Evolutionary conservation across 2,113 vertebrate genomes (phyloP).

Genomic region (Gallinago jamesoni): DNA sequence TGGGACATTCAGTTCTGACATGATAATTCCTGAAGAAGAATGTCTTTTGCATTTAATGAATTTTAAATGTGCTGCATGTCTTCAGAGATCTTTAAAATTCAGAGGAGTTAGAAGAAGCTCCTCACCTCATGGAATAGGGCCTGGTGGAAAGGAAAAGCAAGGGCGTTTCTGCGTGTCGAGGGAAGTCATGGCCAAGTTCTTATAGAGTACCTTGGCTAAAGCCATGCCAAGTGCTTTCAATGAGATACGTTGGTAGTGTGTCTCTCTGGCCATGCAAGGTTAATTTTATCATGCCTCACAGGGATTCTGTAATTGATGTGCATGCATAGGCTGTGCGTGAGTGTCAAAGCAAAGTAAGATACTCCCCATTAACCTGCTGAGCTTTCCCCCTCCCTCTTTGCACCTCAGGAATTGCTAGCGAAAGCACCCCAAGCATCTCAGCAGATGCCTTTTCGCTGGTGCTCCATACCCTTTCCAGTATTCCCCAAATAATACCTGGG

Average conservation of each 20-base stretch:
- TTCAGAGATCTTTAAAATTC: constrained; percentile 41
- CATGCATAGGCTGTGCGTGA: not conserved
- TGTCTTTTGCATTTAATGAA: constrained; percentile 50
- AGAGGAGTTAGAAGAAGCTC: not conserved
- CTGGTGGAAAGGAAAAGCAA: not conserved
- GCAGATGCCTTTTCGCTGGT: not conserved
- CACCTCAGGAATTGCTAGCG: not conserved
- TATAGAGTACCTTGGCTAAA: not conserved
- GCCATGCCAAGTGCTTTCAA: not conserved
- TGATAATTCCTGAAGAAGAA: not conserved
- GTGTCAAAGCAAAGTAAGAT: constrained; percentile 19
- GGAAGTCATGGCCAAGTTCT: constrained; percentile 32
- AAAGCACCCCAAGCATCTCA: not conserved
- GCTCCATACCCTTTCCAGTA: constrained; percentile 35
- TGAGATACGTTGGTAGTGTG: not conserved
- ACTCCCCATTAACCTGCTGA: constrained; percentile 44
- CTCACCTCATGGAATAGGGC: not conserved
- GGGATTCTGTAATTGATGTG: constrained; percentile 59
- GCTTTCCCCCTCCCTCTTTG: constrained; percentile 1
- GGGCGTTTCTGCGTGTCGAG: not conserved
- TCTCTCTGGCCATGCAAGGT: constrained; percentile 52
- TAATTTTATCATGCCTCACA: constrained; percentile 67
- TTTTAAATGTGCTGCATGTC: constrained; percentile 29
- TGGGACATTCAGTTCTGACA: not conserved
- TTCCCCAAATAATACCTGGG: constrained; percentile 55